Evolutionary conservation across 2,113 vertebrate genomes (phyloP), one percentile per base, ranked within the genome.

Genomic region (Prietella phreatophila): DNA sequence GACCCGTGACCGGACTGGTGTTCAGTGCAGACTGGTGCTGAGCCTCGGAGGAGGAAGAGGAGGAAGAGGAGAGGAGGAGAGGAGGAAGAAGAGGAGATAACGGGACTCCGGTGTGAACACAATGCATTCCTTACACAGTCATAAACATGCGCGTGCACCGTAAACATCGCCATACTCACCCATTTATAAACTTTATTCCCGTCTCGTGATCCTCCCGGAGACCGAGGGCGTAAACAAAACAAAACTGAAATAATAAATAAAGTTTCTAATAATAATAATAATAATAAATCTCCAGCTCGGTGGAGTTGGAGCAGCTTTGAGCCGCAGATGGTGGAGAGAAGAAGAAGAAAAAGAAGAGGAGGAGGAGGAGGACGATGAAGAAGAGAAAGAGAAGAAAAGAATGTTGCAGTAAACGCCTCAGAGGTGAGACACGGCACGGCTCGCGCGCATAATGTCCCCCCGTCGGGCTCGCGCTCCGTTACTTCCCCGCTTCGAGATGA

Each of bases 181-280:
- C 89, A 90, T 90, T 90, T 90, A 90, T 90, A 84, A 90, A 86
- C 89, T 88, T 83, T 88, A 85, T 88, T 82, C 61, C 47, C 84
- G 69, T 67, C 79, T 69, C 83, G 86, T 87, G 87, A 33, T 89
- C 39, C 82, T 86, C 83, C 80, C 75, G 71, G 85, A 86, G 83
- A 86, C 80, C 15, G 42, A 85, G 82, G 65, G 50, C 81, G 69
- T 65, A 84, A 36, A 27, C 19, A 27, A 89, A 22, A 84, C 4
- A 53, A 17, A 67, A 67, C 15, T 0, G 5, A 17, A 39, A n/a
- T 17, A 67, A 65, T n/a, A 9, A 80, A 55, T 67, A 15, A 65
- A 67, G 42, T 47, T 61, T 33, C 19, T 11, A 81, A 81, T 14
- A 20, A 47, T 6, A 33, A 82, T 22, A 79, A 79, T 1, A 10